These are phyloP conservation scores for Agrotis clavis DNA, from an alignment of 2,888 invertebrate species.

Conservation along the genomic window DNA sequence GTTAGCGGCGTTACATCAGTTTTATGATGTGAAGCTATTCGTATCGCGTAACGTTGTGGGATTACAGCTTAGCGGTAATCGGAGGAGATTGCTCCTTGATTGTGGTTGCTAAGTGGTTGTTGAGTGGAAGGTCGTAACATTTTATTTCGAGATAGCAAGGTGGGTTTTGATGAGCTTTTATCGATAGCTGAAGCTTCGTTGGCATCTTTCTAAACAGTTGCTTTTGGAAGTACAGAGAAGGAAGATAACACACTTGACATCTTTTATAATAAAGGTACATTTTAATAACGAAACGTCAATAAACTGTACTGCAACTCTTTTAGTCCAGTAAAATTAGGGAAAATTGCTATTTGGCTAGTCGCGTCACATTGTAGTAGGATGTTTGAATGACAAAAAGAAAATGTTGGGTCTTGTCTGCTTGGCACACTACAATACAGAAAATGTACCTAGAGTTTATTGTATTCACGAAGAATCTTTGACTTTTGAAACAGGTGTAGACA, in stretches of 20 bases:
- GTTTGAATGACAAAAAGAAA: no score
- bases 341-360: no score
- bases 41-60: constrained; percentile 44
- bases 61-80: constrained; percentile 36
- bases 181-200: background rate
- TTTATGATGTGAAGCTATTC: constrained; percentile 46
- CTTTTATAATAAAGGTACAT: no score
- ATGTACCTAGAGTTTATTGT: background rate
- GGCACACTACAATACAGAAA: no score
- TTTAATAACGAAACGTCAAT: no score
- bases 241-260: no score
- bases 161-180: constrained; percentile 9
- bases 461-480: background rate
- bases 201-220: no score
- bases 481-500: background rate
- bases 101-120: constrained; percentile 24
- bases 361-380: no score
- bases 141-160: background rate
- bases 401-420: no score
- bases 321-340: no score
- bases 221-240: no score
- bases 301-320: no score
- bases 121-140: constrained; percentile 4
- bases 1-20: constrained; percentile 41
- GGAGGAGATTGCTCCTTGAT: constrained; percentile 27